phyloP scores from a whole-genome alignment of 2,888 invertebrate species.

The Xestia sexstrigata region DNA sequence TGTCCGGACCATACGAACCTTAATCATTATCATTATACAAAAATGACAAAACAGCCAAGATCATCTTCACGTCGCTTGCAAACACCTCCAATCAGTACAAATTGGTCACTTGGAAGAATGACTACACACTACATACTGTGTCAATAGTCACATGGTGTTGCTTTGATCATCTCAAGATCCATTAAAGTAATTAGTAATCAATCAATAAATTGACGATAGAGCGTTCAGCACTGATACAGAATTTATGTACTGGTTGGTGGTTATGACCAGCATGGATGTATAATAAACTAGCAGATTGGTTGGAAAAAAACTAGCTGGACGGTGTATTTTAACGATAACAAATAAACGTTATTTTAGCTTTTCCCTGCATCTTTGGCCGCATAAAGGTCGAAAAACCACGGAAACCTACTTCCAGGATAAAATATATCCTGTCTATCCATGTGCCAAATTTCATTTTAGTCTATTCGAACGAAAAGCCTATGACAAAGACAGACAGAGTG shows the following conservation, averaged over 20 bases:
- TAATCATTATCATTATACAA: too few relatives aligned
- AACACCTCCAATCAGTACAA: background rate
- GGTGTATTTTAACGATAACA: background rate
- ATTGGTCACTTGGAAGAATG: background rate
- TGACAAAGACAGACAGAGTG: background rate
- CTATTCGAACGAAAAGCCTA: too few relatives aligned
- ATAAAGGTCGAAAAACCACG: background rate
- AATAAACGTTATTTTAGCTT: background rate
- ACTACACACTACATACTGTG: background rate
- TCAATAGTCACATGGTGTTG: background rate
- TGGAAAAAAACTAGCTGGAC: background rate
- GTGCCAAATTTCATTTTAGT: background rate
- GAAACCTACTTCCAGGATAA: background rate
- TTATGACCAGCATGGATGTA: background rate
- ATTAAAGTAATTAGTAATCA: slow-evolving; percentile 24
- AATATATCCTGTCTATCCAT: background rate
- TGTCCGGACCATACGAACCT: too few relatives aligned
- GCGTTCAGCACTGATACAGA: background rate
- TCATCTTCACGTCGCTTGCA: background rate
- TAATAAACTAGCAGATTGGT: background rate
- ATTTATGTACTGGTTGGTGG: background rate
- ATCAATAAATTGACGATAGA: slow-evolving; percentile 6
- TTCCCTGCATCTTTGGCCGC: background rate
- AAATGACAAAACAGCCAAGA: background rate
- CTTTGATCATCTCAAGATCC: background rate